phyloP scores from a whole-genome alignment of 2,797 vertebrate species.

The Zalophus californianus region DNA sequence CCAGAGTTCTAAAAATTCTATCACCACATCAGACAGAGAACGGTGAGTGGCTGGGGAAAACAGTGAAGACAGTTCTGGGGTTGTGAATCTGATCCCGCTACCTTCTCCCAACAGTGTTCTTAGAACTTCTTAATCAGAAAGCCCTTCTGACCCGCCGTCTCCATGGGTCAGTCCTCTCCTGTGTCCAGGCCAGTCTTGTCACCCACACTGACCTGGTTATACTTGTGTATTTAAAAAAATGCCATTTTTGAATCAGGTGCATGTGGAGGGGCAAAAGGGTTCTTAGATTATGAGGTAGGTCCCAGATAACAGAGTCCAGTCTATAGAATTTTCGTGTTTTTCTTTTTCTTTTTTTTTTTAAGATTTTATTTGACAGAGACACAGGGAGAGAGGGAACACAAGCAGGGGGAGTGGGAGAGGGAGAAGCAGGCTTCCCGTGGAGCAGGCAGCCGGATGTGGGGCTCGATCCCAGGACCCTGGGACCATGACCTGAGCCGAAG shows the following conservation, averaged over 20 bases:
- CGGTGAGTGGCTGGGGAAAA: not conserved
- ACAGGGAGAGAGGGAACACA: too few relatives aligned
- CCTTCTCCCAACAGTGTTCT: not conserved
- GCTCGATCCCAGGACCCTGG: too few relatives aligned
- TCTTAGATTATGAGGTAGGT: not conserved
- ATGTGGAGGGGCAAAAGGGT: not conserved
- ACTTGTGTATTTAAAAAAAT: not conserved
- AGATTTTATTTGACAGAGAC: too few relatives aligned
- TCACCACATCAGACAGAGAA: not conserved
- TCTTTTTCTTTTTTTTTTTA: too few relatives aligned
- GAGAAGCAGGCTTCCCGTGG: too few relatives aligned
- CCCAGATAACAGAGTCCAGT: not conserved
- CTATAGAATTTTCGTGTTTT: not conserved
- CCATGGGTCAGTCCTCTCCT: not conserved
- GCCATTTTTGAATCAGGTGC: not conserved
- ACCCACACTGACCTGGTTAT: not conserved
- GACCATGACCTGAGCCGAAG: too few relatives aligned
- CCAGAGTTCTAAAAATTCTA: not conserved
- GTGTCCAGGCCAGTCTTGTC: not conserved
- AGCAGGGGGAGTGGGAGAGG: too few relatives aligned
- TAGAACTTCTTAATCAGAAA: constrained; percentile 6
- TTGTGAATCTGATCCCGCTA: not conserved
- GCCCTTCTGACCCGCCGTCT: not conserved
- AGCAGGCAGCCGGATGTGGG: too few relatives aligned
- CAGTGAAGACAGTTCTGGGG: not conserved